A percentile compares a stretch with the other conserved stretches of the same genome.
Evolutionary conservation across 2,113 vertebrate genomes (phyloP).

Genomic region (Oryzias woworae): DNA sequence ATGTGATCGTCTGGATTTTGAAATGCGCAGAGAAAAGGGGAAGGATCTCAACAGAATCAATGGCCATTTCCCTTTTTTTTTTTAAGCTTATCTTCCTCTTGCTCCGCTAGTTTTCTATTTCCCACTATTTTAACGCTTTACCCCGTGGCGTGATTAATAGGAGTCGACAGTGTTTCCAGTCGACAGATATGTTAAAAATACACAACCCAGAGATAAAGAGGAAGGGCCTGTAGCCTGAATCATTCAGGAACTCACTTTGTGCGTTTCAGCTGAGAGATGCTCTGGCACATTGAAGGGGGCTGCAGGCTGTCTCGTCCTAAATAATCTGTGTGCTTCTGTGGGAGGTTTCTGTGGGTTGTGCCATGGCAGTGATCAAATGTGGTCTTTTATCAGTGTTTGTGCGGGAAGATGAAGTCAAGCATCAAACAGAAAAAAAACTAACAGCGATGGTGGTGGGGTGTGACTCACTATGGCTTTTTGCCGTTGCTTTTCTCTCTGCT

Average conservation of each 20-base stretch:
- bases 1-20: slow-evolving; percentile 52
- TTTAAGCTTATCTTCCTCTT: slow-evolving; percentile 11
- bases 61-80: slow-evolving; percentile 24
- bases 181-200: slow-evolving; percentile 68
- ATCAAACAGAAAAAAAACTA: slow-evolving; percentile 2
- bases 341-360: slow-evolving; percentile 39
- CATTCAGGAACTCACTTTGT: slow-evolving; percentile 72
- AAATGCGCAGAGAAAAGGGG: slow-evolving; percentile 44
- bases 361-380: slow-evolving; percentile 43
- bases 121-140: slow-evolving; percentile 48
- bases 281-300: slow-evolving; percentile 44
- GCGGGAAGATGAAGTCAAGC: slow-evolving; percentile 21
- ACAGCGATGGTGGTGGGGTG: slow-evolving; percentile 6
- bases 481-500: slow-evolving; percentile 89
- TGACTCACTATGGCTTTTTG: slow-evolving; percentile 96
- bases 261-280: slow-evolving; percentile 40
- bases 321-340: slow-evolving; percentile 39
- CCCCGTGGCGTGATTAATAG: slow-evolving; percentile 73
- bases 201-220: slow-evolving; percentile 69
- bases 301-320: slow-evolving; percentile 50
- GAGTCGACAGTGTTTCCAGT: slow-evolving; percentile 67
- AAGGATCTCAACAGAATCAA: slow-evolving; percentile 29
- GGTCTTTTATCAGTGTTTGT: slow-evolving; percentile 34
- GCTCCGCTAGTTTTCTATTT: slow-evolving; percentile 47
- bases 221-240: slow-evolving; percentile 70